Evolutionary conservation across 1,140 invertebrate species (phyloP).

Genomic region (Latrodectus geometricus): DNA sequence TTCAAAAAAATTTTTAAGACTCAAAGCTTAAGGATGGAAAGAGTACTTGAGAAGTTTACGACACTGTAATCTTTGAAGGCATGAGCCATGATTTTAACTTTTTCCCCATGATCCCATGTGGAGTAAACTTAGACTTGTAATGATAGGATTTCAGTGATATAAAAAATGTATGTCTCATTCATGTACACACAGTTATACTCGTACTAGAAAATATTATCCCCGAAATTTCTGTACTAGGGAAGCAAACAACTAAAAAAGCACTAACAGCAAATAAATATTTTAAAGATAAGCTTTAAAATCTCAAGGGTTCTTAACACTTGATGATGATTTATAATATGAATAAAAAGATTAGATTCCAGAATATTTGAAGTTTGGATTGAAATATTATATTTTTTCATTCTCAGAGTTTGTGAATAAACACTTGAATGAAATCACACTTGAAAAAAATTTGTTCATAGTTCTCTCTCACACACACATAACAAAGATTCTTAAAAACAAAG

Average conservation of each 20-base stretch:
- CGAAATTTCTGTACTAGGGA: slow-evolving; percentile 23
- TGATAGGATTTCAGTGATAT: slow-evolving; percentile 36
- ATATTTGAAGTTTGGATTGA: slow-evolving; percentile 6
- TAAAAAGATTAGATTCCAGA: slow-evolving; percentile 4
- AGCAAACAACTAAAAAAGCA: slow-evolving; percentile 3
- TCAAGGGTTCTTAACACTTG: slow-evolving; percentile 42
- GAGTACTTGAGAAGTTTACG: slow-evolving; percentile 59
- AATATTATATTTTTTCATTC: neutral
- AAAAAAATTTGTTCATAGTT: too few relatives aligned
- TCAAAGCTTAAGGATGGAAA: slow-evolving; percentile 46
- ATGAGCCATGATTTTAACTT: slow-evolving; percentile 51
- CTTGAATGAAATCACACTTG: too few relatives aligned
- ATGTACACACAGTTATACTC: slow-evolving; percentile 25
- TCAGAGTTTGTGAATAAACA: too few relatives aligned
- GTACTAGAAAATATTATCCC: neutral
- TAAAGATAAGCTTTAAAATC: slow-evolving; percentile 29
- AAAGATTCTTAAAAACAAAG: too few relatives aligned
- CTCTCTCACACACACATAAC: too few relatives aligned
- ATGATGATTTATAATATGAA: slow-evolving; percentile 14
- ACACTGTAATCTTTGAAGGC: slow-evolving; percentile 55
- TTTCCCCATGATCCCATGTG: slow-evolving; percentile 29
- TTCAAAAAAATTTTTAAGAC: slow-evolving; percentile 59
- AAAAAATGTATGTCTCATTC: slow-evolving; percentile 32
- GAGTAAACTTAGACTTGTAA: slow-evolving; percentile 53
- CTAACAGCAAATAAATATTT: slow-evolving; percentile 24